Evolutionary conservation across 2,797 vertebrate species (phyloP).

Genomic region (Bucorvus abyssinicus): DNA sequence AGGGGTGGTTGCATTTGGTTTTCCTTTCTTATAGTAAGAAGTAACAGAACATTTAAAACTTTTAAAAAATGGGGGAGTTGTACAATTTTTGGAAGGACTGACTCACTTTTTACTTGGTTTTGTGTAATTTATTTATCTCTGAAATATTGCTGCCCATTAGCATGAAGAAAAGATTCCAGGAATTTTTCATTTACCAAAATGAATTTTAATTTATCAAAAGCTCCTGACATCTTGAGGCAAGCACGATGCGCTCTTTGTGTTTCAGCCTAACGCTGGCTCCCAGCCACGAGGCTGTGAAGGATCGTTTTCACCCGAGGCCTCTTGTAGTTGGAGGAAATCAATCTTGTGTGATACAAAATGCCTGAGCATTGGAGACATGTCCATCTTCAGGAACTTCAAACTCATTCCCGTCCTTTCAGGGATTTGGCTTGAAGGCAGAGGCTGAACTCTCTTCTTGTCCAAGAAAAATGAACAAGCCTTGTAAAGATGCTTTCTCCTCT

Average conservation of each 20-base stretch:
- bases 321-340: constrained; percentile 51
- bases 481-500: constrained; percentile 59
- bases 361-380: constrained; percentile 7
- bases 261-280: constrained; percentile 25
- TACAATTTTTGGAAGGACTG: background rate
- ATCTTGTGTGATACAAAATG: constrained; percentile 36
- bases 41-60: background rate
- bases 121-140: background rate
- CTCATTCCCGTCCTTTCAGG: constrained; percentile 30
- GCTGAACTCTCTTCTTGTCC: constrained; percentile 28
- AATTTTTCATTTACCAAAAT: constrained; percentile 42
- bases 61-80: background rate
- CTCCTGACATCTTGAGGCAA: constrained; percentile 45
- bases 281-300: constrained; percentile 40
- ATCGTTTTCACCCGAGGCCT: constrained; percentile 58
- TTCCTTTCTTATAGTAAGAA: background rate
- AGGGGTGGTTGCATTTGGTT: background rate
- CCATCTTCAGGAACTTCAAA: constrained; percentile 54
- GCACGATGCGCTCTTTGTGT: constrained; percentile 41
- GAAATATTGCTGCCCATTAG: background rate
- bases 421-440: constrained; percentile 52
- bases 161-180: constrained; percentile 20
- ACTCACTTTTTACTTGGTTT: background rate
- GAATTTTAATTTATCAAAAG: constrained; percentile 50
- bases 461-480: constrained; percentile 49